Percentiles rank a stretch among this genome's conserved stretches.
These are phyloP conservation scores for Chanos chanos DNA, from an alignment of 2,797 vertebrate genomes.

Conservation along the genomic window DNA sequence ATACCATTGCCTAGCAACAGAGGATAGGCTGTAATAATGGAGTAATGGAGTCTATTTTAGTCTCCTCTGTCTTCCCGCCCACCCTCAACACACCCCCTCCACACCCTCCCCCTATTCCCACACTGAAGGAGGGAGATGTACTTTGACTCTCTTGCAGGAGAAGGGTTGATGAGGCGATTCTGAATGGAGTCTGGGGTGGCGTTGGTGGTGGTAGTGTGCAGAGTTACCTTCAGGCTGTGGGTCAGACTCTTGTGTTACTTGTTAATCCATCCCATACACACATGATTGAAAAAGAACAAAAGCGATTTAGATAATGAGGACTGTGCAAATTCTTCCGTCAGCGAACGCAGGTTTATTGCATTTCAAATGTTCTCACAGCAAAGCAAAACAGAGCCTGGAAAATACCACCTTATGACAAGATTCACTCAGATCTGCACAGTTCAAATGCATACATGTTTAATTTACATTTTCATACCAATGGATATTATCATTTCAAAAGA, in stretches of 20 bases:
- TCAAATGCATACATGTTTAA: slow-evolving; percentile 18
- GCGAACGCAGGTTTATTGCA: slow-evolving; percentile 26
- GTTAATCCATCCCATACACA: too few relatives aligned
- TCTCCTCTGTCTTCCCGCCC: slow-evolving; percentile 36
- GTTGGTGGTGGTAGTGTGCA: too few relatives aligned
- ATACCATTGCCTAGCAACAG: slow-evolving; percentile 61
- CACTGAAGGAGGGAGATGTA: background rate
- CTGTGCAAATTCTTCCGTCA: slow-evolving; percentile 32
- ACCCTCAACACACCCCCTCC: slow-evolving; percentile 16
- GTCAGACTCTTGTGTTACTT: background rate
- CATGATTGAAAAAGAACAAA: background rate
- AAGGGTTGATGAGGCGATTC: background rate
- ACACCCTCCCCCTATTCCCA: slow-evolving; percentile 10
- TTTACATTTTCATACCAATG: slow-evolving; percentile 35
- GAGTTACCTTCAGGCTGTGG: slow-evolving; percentile 8
- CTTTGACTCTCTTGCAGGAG: background rate
- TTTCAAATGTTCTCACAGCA: background rate
- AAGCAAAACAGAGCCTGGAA: background rate
- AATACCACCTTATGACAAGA: slow-evolving; percentile 1
- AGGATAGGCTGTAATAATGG: slow-evolving; percentile 53
- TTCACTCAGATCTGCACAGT: slow-evolving; percentile 26
- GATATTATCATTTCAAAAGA: slow-evolving; percentile 50
- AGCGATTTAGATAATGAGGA: background rate
- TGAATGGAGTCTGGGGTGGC: background rate
- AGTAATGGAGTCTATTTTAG: slow-evolving; percentile 58